Conservation (phyloP, 2,888 invertebrate genomes). For the Habrosyne pyritoides region DNA sequence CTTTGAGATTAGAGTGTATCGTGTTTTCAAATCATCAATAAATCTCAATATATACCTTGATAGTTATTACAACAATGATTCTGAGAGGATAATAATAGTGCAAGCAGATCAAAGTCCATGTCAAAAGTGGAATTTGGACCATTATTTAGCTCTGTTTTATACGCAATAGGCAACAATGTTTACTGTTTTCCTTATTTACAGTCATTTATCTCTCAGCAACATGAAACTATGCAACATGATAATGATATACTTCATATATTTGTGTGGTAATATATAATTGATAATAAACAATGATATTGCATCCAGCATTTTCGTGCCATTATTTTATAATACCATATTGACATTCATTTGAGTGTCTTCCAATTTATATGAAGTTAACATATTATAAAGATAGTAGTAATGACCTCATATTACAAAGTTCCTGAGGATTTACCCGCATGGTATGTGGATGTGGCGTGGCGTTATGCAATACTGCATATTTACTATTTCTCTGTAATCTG, state of each 20-base stretch:
- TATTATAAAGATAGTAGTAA: background rate
- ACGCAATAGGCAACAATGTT: constrained; percentile 4
- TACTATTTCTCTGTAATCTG: constrained; percentile 30
- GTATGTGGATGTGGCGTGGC: background rate
- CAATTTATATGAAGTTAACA: background rate
- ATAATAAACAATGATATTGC: background rate
- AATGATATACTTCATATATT: background rate
- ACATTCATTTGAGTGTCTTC: background rate
- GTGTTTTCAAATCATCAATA: no score
- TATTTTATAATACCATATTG: background rate
- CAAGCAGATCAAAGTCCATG: constrained; percentile 11
- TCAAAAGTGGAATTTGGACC: background rate
- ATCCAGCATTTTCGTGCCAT: no score
- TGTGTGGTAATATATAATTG: background rate
- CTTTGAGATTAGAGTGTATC: no score
- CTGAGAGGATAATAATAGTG: background rate
- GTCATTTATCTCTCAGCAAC: background rate
- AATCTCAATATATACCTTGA: no score
- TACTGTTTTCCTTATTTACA: constrained; percentile 8
- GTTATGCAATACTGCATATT: constrained; percentile 13
- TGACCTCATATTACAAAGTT: background rate
- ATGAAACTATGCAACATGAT: background rate
- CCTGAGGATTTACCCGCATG: background rate
- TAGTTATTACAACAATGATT: background rate
- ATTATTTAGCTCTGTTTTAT: constrained; percentile 1